Conservation (phyloP, 1,140 invertebrate genomes). For the Laodelphax striatellus region DNA sequence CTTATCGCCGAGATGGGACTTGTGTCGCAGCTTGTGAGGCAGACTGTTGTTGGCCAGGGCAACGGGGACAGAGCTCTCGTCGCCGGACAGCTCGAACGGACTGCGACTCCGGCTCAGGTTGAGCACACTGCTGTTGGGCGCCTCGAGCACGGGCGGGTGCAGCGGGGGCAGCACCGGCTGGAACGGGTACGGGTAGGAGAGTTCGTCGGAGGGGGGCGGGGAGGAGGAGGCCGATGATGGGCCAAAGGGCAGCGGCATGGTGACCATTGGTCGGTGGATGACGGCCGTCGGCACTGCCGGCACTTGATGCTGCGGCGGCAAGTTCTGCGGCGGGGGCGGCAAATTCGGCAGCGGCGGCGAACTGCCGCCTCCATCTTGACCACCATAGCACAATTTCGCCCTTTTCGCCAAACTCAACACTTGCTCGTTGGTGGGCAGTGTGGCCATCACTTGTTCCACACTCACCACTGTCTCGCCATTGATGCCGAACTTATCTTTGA, state of each 20-base stretch:
- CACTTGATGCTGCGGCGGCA: conserved; percentile 30
- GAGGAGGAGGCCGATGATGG: conserved; percentile 21
- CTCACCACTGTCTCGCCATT: conserved; percentile 73
- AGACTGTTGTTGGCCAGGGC: conserved; percentile 48
- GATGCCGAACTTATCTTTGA: conserved; percentile 89
- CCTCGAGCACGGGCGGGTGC: conserved; percentile 23
- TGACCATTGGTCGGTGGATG: conserved; percentile 39
- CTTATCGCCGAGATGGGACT: conserved; percentile 78
- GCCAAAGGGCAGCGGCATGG: conserved; percentile 26
- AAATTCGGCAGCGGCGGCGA: conserved; percentile 31
- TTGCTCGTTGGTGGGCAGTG: conserved; percentile 68
- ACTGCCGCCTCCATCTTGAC: conserved; percentile 15
- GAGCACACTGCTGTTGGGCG: conserved; percentile 24
- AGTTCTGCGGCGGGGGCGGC: conserved; percentile 33
- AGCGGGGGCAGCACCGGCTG: conserved; percentile 25
- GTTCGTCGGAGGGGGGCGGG: conserved; percentile 16
- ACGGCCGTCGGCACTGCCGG: conserved; percentile 45
- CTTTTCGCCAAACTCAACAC: conserved; percentile 69
- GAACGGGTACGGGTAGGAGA: conserved; percentile 22
- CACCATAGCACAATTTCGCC: conserved; percentile 44
- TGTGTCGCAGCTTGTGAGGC: conserved; percentile 83
- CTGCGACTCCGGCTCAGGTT: conserved; percentile 26
- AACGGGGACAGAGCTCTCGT: conserved; percentile 43
- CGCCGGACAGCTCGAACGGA: conserved; percentile 42
- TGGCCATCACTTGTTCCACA: conserved; percentile 75